These are phyloP conservation scores for Pseudorhombus dupliciocellatus DNA, from an alignment of 2,113 vertebrate species.

Conservation along the genomic window DNA sequence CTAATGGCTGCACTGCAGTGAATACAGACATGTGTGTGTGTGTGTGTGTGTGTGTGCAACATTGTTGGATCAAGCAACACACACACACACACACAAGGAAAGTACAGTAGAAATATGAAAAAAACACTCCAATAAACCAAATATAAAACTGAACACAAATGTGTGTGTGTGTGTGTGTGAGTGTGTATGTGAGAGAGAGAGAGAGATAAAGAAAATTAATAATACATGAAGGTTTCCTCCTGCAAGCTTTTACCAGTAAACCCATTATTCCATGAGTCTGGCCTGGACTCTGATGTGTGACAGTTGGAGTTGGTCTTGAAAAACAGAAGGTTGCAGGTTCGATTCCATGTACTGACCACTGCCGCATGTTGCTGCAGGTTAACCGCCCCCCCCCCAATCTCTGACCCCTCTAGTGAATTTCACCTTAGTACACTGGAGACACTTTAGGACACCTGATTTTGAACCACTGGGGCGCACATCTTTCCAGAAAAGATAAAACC, in stretches of 20 bases:
- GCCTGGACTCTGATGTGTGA: constrained; percentile 4
- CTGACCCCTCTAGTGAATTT: not conserved
- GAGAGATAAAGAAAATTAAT: constrained; percentile 62
- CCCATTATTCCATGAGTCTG: constrained; percentile 27
- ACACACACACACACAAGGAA: not conserved
- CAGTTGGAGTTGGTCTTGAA: not conserved
- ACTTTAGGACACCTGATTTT: not conserved
- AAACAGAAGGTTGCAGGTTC: constrained; percentile 7
- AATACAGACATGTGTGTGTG: constrained; percentile 62
- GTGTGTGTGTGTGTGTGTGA: constrained; percentile 29
- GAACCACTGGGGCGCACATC: not conserved
- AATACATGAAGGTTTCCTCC: constrained; percentile 57
- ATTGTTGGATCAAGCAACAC: constrained; percentile 24
- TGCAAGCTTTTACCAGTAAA: constrained; percentile 66
- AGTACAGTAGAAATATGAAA: not conserved
- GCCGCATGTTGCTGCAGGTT: not conserved
- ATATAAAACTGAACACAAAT: not conserved
- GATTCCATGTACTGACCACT: not conserved
- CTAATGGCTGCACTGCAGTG: constrained; percentile 80
- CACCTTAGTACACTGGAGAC: too few relatives aligned
- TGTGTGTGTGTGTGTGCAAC: constrained; percentile 16
- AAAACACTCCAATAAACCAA: not conserved
- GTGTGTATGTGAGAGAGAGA: constrained; percentile 29
- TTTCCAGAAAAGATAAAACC: not conserved
- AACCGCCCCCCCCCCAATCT: not conserved